Evolutionary conservation across 2,888 invertebrate genomes (phyloP).

Genomic region (Lepeophtheirus nordmannii): DNA sequence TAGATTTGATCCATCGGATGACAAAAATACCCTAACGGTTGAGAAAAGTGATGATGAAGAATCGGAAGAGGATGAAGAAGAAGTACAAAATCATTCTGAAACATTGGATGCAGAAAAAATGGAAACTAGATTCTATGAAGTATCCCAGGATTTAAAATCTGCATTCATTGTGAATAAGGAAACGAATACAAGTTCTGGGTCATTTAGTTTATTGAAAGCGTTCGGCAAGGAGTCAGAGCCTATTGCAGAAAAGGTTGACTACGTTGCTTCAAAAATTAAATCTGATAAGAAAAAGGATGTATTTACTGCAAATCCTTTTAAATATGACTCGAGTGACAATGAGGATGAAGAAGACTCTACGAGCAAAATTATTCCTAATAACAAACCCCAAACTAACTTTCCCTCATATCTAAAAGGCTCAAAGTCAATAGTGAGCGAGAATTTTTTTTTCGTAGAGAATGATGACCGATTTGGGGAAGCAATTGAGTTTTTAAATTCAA

Average conservation of each 20-base stretch:
- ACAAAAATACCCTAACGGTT: not conserved
- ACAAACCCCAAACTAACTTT: not conserved
- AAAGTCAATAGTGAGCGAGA: constrained; percentile 1
- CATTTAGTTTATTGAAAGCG: constrained; percentile 4
- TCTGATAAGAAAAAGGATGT: constrained; percentile 10
- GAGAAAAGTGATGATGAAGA: not conserved
- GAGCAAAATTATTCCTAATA: not conserved
- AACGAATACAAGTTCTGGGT: not conserved
- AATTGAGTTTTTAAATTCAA: not conserved
- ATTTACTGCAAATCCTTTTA: constrained; percentile 7
- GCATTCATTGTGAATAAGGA: not conserved
- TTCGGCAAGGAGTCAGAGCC: not conserved
- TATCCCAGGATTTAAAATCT: not conserved
- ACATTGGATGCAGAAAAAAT: not conserved
- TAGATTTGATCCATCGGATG: constrained; percentile 7
- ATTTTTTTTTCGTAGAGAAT: constrained; percentile 13
- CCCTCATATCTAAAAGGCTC: not conserved
- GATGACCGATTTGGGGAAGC: constrained; percentile 15
- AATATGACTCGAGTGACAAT: constrained; percentile 10
- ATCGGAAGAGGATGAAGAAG: not conserved
- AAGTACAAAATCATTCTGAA: not conserved
- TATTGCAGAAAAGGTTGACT: not conserved
- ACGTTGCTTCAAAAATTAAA: not conserved
- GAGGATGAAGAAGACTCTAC: not conserved
- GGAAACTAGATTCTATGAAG: not conserved